Percentiles rank a stretch among this genome's conserved stretches.
These are phyloP conservation scores for Polypedilum vanderplanki DNA, from an alignment of 1,140 invertebrate genomes.

Conservation along the genomic window DNA sequence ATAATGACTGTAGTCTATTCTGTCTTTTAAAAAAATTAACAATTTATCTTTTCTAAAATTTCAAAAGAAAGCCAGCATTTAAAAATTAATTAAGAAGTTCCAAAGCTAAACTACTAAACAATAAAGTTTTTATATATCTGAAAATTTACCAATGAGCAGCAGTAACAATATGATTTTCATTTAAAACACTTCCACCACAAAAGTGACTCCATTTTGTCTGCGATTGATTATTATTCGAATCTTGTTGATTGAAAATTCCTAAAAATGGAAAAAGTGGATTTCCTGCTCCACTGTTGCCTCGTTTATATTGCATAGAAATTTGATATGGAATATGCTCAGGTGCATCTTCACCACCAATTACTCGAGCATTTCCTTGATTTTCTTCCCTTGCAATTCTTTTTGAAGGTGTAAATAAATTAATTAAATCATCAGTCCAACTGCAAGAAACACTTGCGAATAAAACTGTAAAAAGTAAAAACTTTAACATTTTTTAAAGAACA, in stretches of 20 bases:
- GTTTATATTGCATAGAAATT: background rate
- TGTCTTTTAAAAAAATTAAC: too few relatives aligned
- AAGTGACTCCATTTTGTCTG: background rate
- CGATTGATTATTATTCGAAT: background rate
- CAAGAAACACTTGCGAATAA: too few relatives aligned
- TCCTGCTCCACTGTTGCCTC: background rate
- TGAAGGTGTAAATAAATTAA: too few relatives aligned
- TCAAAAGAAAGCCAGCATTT: too few relatives aligned
- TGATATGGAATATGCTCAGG: background rate
- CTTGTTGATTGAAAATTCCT: background rate
- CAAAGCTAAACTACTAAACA: too few relatives aligned
- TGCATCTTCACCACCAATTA: background rate
- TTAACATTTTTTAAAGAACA: too few relatives aligned
- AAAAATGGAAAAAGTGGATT: background rate
- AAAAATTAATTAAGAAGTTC: too few relatives aligned
- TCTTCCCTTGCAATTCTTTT: background rate
- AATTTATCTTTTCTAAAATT: too few relatives aligned
- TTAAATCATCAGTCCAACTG: background rate
- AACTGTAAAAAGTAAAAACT: too few relatives aligned
- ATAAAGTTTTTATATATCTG: too few relatives aligned
- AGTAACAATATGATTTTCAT: conserved; percentile 21
- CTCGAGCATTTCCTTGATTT: background rate
- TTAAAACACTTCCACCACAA: conserved; percentile 19
- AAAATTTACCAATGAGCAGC: conserved; percentile 18
- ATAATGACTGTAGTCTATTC: too few relatives aligned